Percentiles rank a stretch among this genome's conserved stretches.
Evolutionary conservation across 2,797 vertebrate species (phyloP).

Genomic region (Heteromormyrus szaboi): DNA sequence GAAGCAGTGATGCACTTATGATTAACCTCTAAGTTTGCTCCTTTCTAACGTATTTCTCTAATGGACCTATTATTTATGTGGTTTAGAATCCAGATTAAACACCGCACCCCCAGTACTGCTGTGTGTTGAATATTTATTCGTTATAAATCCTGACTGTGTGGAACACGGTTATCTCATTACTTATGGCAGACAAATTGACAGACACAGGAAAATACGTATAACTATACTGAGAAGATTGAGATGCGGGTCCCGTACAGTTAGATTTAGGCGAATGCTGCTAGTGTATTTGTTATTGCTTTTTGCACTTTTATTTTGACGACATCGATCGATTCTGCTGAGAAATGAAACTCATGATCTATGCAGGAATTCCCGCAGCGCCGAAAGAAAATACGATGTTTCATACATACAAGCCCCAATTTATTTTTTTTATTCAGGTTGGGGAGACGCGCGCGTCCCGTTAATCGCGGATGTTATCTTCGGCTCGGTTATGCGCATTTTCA

Average conservation of each 20-base stretch:
- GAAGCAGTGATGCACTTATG: not conserved
- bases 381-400: not conserved
- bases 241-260: not conserved
- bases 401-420: not conserved
- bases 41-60: not conserved
- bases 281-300: not conserved
- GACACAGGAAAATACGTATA: not conserved
- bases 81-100: not conserved
- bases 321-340: not conserved
- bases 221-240: not conserved
- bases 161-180: not conserved
- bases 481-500: not conserved
- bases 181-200: not conserved
- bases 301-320: not conserved
- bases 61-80: not conserved
- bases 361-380: not conserved
- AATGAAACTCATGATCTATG: not conserved
- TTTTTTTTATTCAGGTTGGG: not conserved
- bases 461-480: not conserved
- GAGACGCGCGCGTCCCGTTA: not conserved
- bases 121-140: not conserved
- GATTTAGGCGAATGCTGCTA: not conserved
- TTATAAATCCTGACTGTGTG: not conserved
- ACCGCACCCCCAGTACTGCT: not conserved
- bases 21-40: not conserved